Conservation (phyloP, 2,797 vertebrate species). For the Tympanoctomys barrerae region DNA sequence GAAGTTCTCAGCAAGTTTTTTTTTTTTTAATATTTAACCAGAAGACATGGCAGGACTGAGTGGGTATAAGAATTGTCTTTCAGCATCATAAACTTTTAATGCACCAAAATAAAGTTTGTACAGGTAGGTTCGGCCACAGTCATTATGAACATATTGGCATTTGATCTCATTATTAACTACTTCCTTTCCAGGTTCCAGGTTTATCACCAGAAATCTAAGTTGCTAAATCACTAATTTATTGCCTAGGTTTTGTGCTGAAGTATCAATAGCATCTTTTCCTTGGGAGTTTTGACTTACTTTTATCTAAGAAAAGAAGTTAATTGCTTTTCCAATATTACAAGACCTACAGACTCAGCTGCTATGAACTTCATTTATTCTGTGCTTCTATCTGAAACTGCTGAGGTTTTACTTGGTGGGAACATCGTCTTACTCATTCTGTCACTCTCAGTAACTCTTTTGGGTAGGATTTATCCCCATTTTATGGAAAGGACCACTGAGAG, state of each 20-base stretch:
- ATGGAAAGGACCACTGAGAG: neutral
- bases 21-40: conserved; percentile 42
- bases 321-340: neutral
- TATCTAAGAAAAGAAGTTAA: neutral
- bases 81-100: conserved; percentile 9
- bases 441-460: neutral
- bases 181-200: neutral
- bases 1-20: conserved; percentile 14
- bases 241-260: neutral
- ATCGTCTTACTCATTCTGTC: neutral
- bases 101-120: neutral
- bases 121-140: neutral
- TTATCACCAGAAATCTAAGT: neutral
- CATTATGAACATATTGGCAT: neutral
- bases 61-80: neutral
- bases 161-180: neutral
- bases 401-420: neutral
- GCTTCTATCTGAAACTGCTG: neutral
- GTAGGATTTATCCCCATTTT: neutral
- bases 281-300: neutral
- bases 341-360: neutral
- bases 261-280: neutral
- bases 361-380: neutral
- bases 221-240: neutral
- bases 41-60: neutral